Base-by-base conservation (phyloP, 2,888 invertebrate species). In the Elmis aenea region DNA sequence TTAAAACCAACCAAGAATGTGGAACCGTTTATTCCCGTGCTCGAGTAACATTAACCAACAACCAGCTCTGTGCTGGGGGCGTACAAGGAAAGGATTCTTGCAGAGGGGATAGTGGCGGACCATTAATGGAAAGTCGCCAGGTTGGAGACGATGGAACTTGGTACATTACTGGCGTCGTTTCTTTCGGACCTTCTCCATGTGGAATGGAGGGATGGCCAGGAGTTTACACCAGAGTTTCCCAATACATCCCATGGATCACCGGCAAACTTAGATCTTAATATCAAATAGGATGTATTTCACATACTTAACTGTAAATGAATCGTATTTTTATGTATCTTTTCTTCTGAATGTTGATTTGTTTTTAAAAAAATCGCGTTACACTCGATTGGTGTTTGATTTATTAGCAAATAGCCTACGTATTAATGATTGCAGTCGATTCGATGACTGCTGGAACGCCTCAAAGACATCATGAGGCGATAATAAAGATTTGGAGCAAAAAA, bases 61-160 rank as follows among this genome's bases (percentile, higher is more conserved):
- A 18, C 8, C 5, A 18, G 8, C 18, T n/a, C n/a, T 81, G 81
- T 55, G 77, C 77, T 2, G 79, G 79, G 2, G 80, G 79, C 2
- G 61, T 62, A 48, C 58, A 59, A 50, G 66, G 72, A 1, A 64
- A 70, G 25, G 79, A 80, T 56, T 75, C 79, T 1, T 81, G 81
- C 46, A 61, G 69, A n/a, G 77, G 79, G 3, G 80, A 81, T 53
- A 77, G 77, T 27, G 81, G 81, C 6, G 81, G 81, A 1, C 78
- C 81, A 1, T 62, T 81, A 1, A 76, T 79, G 61, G 48, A 45
- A 5, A 21, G 53, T n/a, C 34, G 39, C 5, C 57, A 46, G 2
- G 52, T 61, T n/a, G 54, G 48, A 46, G 57, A 50, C 26, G 53
- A 59, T 15, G 39, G 51, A 3, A 64, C 66, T 24, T 77, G 72